These are phyloP conservation scores for Rhopalosiphum nymphaeae DNA, from an alignment of 2,888 invertebrate species.

Conservation along the genomic window DNA sequence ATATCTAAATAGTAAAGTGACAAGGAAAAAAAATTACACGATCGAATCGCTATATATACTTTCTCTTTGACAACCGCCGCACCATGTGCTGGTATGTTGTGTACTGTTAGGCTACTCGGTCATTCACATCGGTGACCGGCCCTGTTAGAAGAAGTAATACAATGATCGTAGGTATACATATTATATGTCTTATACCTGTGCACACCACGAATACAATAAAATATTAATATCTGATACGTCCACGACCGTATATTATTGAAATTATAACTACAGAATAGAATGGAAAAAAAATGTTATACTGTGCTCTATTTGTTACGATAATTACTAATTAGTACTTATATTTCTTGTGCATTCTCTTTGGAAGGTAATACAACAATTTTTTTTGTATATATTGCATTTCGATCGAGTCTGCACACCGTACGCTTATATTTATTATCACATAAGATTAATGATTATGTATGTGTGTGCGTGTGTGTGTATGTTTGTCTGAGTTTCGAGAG, in stretches of 20 bases:
- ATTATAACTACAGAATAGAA: background rate
- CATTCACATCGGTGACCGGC: constrained; percentile 60
- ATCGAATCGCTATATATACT: constrained; percentile 27
- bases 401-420: background rate
- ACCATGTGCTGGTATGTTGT: background rate
- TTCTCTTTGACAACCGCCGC: constrained; percentile 57
- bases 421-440: constrained; percentile 1
- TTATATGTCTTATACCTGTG: background rate
- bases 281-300: background rate
- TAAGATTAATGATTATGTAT: background rate
- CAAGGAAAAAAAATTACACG: constrained; percentile 5
- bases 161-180: background rate
- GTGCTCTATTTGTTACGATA: constrained; percentile 53
- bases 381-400: background rate
- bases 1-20: constrained; percentile 28
- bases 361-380: background rate
- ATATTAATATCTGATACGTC: background rate
- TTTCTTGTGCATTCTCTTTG: background rate
- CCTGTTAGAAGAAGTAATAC: background rate
- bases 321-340: background rate
- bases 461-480: background rate
- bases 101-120: constrained; percentile 48
- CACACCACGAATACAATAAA: background rate
- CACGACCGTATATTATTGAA: background rate
- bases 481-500: background rate